Base-by-base conservation (phyloP, 30 jellyfish, hydroid and myxozoan genomes). In the Aurelia aurita complex sp. Pacific region DNA sequence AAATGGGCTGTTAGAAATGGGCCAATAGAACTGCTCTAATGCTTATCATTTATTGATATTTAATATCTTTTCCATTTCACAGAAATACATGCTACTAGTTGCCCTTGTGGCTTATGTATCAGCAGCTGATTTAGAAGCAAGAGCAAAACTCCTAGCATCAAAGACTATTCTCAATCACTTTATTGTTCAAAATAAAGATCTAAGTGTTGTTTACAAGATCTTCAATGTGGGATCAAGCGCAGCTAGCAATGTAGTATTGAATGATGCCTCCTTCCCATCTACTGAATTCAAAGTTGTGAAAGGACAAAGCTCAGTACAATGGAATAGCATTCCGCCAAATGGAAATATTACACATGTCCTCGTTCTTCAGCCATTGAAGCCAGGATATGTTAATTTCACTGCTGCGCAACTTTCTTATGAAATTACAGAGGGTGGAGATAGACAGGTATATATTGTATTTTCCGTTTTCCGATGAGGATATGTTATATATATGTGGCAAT, bases 291-390 rank as follows among this genome's bases (percentile, higher is more conserved):
- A 88, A 52, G 90, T 70, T 4, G 96, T 94, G 15, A 83, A 90
- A 11, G 98, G 98, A 15, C 96, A 85, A 43, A 82, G 78, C 29
- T 66, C 97, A 68, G 96, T 85, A 9, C 94, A 84, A 70, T 94
- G 98, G 98, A 94, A 71, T 57, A 94, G 98, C 67, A 94, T 94
- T 77, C 94, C 97, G 1, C 98, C 98, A 54, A 74, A 85, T 77
- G 91, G 89, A 68, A 73, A 69, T 62, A 66, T 86, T 34, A 75
- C 96, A 18, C 98, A 94, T 72, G 94, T 88, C 51, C 85, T 87
- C 11, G 94, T 94, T 43, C 57, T 88, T 5, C 96, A 87, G 72
- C 98, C 98, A 17, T 34, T 77, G 59, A 94, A 88, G 67, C 75
- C 87, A 46, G 98, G 98, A 10, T 73, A 59, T 79, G 83, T 85